Evolutionary conservation across 2,888 invertebrate species (phyloP), one percentile per base, ranked within the genome.

Genomic region (Marronus borbonicus): DNA sequence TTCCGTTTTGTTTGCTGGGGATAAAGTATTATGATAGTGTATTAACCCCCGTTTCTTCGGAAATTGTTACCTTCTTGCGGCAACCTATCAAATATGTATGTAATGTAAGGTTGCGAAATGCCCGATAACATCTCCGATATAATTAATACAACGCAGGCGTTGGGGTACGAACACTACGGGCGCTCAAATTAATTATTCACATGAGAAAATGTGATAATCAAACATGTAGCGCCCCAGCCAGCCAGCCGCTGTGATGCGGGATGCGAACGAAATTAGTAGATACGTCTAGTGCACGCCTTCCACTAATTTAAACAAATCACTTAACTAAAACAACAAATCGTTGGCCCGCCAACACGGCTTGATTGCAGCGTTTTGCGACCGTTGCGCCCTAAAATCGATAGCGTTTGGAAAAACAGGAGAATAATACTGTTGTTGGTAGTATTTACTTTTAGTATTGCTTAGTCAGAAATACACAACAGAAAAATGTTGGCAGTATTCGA

Each of bases 181-280:
- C 65, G 65, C 44, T 66, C 36, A 39, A 24, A 39, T 66, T 66
- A 66, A 66, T 66, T 66, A 66, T 39, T 66, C 65, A 66, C 65
- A 36, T 44, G 39, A 39, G 65, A 66, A 66, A 66, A 66, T 44
- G 65, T 66, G 76, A 66, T 76, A 76, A 76, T 76, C 76, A 66
- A 76, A 76, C 65, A 65, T 50, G 64, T 64, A 64, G 60, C 36
- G 31, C 8, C 8, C 44, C 17, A 58, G 44, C 44, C 44, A 44
- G 44, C 44, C 10, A 44, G 44, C 44, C 8, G 8, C 44, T 36
- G 31, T 36, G 31, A 36, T 36, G 44, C 12, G 8, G 44, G 44
- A 44, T 44, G 44, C 55, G 55, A 20, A 20, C 55, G 55, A 58
- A 58, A 58, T 58, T 58, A 58, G 55, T 58, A 12, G 44, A 44